Evolutionary conservation across 2,113 vertebrate species (phyloP).

Genomic region (Coreoperca whiteheadi): DNA sequence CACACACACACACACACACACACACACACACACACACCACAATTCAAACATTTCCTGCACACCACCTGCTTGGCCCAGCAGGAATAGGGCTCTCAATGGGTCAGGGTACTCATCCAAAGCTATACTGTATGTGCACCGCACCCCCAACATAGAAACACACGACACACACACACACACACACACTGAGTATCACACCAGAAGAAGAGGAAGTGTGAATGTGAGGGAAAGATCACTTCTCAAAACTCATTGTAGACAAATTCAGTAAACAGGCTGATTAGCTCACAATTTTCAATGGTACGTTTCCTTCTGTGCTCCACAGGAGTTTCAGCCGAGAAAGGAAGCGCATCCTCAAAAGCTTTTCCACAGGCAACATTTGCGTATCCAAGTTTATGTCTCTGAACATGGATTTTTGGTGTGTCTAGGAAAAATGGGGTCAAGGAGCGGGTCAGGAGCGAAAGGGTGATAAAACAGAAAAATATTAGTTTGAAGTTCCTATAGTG

Average conservation of each 20-base stretch:
- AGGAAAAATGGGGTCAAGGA: constrained; percentile 20
- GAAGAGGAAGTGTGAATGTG: constrained; percentile 29
- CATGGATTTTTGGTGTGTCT: constrained; percentile 52
- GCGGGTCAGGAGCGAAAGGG: constrained; percentile 4
- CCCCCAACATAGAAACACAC: not conserved
- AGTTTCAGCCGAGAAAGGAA: constrained; percentile 66
- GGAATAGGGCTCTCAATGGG: constrained; percentile 38
- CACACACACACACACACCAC: constrained; percentile 24
- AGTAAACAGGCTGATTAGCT: constrained; percentile 75
- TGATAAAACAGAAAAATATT: constrained; percentile 12
- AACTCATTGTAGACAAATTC: constrained; percentile 49
- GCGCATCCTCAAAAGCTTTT: constrained; percentile 70
- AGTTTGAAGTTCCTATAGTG: constrained; percentile 17
- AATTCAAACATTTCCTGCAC: constrained; percentile 48
- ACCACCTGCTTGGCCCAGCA: constrained; percentile 51
- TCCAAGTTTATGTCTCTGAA: constrained; percentile 65
- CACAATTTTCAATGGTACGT: constrained; percentile 50
- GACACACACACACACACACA: not conserved
- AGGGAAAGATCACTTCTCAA: constrained; percentile 45
- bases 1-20: constrained; percentile 23
- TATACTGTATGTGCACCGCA: constrained; percentile 14
- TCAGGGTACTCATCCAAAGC: constrained; percentile 50
- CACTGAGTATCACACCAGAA: not conserved
- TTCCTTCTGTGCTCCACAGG: constrained; percentile 65
- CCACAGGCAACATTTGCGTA: constrained; percentile 73